Conservation (phyloP, 2,888 invertebrate genomes). For the Cactoblastis cactorum region DNA sequence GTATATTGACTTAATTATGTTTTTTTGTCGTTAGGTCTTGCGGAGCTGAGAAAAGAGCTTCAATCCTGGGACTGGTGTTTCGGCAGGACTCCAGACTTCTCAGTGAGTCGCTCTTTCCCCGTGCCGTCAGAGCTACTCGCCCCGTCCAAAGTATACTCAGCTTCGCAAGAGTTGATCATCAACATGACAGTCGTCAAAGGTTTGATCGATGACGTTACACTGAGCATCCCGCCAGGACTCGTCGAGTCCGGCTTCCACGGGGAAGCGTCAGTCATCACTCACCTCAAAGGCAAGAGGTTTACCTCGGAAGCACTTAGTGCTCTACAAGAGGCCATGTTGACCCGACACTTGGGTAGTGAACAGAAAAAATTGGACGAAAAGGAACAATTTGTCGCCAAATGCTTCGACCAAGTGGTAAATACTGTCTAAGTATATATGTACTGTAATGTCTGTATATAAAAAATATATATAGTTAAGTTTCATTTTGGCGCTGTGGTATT, state of each 20-base stretch:
- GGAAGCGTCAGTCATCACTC: conserved; percentile 82
- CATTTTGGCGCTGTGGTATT: conserved; percentile 18
- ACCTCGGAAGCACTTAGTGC: conserved; percentile 81
- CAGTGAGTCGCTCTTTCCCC: conserved; percentile 82
- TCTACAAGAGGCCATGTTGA: conserved; percentile 77
- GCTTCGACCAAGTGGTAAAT: conserved; percentile 81
- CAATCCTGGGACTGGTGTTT: conserved; percentile 93
- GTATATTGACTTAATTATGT: conserved; percentile 2
- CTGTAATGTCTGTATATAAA: conserved; percentile 15
- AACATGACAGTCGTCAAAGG: conserved; percentile 83
- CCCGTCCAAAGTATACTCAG: conserved; percentile 53
- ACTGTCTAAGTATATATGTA: conserved; percentile 53
- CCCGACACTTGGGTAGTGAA: conserved; percentile 49
- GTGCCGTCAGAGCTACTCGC: conserved; percentile 76
- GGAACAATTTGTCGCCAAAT: conserved; percentile 81
- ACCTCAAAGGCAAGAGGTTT: conserved; percentile 83
- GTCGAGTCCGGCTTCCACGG: conserved; percentile 80
- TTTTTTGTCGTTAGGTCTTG: conserved; percentile 77
- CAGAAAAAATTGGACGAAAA: conserved; percentile 68
- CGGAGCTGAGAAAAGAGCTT: conserved; percentile 83
- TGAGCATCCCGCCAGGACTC: conserved; percentile 81
- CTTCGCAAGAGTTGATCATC: conserved; percentile 78
- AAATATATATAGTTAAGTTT: conserved; percentile 2
- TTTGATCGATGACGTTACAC: conserved; percentile 81
- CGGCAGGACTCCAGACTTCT: conserved; percentile 92